phyloP scores from a whole-genome alignment of 2,888 invertebrate species.

The Fragum whitleyi region DNA sequence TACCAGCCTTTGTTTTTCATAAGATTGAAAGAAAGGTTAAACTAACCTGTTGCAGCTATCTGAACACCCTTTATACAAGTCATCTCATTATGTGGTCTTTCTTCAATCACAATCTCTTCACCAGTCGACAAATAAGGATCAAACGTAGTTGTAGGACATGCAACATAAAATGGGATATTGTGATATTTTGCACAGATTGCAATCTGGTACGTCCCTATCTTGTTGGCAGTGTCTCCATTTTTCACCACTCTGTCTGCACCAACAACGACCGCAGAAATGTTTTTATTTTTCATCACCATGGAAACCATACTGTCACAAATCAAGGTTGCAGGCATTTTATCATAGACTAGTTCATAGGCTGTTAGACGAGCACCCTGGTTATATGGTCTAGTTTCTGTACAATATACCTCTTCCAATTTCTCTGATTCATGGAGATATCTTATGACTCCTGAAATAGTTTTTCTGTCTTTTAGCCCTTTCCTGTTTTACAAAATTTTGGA shows the following conservation, averaged over 20 bases:
- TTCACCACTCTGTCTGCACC: conserved; percentile 98
- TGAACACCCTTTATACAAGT: conserved; percentile 94
- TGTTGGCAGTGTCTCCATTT: conserved; percentile 99
- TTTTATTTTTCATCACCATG: conserved; percentile 93
- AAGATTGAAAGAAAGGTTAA: too few relatives aligned
- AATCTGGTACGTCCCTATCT: conserved; percentile 93
- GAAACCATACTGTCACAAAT: conserved; percentile 98
- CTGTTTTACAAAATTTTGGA: too few relatives aligned
- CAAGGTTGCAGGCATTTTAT: conserved; percentile 93
- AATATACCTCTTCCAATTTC: conserved; percentile 93
- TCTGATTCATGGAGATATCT: conserved; percentile 90
- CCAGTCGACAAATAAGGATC: conserved; percentile 93
- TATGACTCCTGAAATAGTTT: conserved; percentile 89
- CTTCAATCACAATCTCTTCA: conserved; percentile 96
- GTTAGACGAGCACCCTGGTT: conserved; percentile 96
- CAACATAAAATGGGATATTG: conserved; percentile 96
- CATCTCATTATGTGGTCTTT: conserved; percentile 96
- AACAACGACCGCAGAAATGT: conserved; percentile 96
- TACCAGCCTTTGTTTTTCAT: too few relatives aligned
- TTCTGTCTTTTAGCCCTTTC: too few relatives aligned
- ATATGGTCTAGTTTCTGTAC: conserved; percentile 99
- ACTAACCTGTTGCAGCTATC: conserved; percentile 93
- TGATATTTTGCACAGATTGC: conserved; percentile 96
- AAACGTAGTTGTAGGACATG: conserved; percentile 95
- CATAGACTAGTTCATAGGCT: conserved; percentile 96